Percentiles rank a stretch among this genome's conserved stretches.
phyloP scores from a whole-genome alignment of 2,888 invertebrate genomes.

The Cephus runcator region DNA sequence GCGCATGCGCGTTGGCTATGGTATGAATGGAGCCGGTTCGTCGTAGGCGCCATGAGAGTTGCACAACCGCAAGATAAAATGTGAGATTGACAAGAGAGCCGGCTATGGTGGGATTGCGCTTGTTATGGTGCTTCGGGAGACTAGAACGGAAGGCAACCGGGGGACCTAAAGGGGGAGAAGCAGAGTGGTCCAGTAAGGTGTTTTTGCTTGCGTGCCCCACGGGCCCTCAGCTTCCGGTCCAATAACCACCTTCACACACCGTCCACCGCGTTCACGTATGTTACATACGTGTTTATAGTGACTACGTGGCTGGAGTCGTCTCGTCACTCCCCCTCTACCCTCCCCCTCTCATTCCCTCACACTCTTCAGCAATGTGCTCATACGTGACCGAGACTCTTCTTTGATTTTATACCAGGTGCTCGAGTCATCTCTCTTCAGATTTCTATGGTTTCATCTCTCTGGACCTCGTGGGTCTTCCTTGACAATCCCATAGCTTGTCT shows the following conservation, averaged over 20 bases:
- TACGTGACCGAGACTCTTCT: background rate
- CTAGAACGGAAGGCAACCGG: slow-evolving; percentile 29
- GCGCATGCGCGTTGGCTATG: background rate
- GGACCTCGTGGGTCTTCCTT: background rate
- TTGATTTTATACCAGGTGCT: background rate
- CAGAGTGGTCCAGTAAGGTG: slow-evolving; percentile 31
- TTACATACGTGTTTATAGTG: background rate
- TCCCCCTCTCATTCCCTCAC: background rate
- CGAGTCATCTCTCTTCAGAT: background rate
- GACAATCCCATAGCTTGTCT: background rate
- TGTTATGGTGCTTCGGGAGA: slow-evolving; percentile 24
- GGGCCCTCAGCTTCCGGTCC: slow-evolving; percentile 34
- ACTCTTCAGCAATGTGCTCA: background rate
- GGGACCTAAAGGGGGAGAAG: slow-evolving; percentile 15
- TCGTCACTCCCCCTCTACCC: background rate
- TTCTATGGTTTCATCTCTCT: background rate
- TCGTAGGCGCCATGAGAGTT: slow-evolving; percentile 30
- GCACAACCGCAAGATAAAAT: slow-evolving; percentile 30
- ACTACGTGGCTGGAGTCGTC: background rate
- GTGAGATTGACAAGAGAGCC: slow-evolving; percentile 23
- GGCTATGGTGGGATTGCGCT: slow-evolving; percentile 19
- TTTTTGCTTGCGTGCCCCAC: slow-evolving; percentile 30
- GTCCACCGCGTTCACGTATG: background rate
- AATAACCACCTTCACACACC: slow-evolving; percentile 29
- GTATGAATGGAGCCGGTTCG: slow-evolving; percentile 36